Evolutionary conservation across 2,888 invertebrate species (phyloP).

Genomic region (Brachypalpus laphriformis): DNA sequence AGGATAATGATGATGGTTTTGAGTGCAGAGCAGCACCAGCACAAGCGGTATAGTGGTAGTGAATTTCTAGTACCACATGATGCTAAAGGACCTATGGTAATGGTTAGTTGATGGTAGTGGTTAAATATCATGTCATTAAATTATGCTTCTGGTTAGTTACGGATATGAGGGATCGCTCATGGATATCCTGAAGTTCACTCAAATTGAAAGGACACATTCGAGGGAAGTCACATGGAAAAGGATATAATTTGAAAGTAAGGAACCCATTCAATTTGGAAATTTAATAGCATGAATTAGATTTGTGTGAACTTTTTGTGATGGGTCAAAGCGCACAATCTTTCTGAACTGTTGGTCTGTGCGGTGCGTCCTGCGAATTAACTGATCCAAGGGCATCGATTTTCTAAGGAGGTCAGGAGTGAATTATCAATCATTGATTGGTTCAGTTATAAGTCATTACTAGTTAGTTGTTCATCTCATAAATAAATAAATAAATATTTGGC

Average conservation of each 20-base stretch:
- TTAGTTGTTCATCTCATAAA: too few species aligned
- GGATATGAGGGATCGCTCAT: constrained; percentile 59
- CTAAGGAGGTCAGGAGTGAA: too few species aligned
- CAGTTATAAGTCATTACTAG: too few species aligned
- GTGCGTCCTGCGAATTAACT: too few species aligned
- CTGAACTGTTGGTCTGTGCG: too few species aligned
- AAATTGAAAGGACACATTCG: neutral
- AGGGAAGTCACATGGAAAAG: neutral
- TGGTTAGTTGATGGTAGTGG: constrained; percentile 59
- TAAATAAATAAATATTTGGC: too few species aligned
- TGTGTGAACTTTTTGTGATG: too few species aligned
- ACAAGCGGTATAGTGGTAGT: constrained; percentile 26
- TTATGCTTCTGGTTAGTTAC: constrained; percentile 60
- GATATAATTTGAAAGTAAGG: neutral
- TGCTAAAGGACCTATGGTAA: constrained; percentile 49
- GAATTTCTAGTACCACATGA: constrained; percentile 52
- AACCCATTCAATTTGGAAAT: neutral
- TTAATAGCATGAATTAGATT: too few species aligned
- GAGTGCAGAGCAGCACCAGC: neutral
- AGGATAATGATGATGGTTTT: constrained; percentile 55
- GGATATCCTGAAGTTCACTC: constrained; percentile 49
- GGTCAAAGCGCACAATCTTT: too few species aligned
- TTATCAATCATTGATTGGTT: too few species aligned
- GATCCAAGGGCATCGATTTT: too few species aligned
- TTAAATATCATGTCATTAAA: constrained; percentile 63